Evolutionary conservation across 2,113 vertebrate species (phyloP).

Genomic region (Condylura cristata): DNA sequence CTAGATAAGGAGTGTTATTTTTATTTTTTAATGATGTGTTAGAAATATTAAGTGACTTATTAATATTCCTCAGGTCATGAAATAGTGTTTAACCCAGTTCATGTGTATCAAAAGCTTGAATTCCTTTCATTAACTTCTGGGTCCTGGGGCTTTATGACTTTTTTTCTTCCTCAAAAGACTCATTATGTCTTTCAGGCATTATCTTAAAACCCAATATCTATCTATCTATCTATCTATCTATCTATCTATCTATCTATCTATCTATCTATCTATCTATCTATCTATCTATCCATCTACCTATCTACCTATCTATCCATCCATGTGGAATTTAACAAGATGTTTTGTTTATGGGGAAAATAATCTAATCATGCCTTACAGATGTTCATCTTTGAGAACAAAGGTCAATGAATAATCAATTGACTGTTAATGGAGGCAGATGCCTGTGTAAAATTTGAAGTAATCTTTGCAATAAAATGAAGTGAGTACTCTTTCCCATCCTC

Average conservation of each 20-base stretch:
- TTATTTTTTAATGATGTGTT: neutral
- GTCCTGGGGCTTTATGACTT: neutral
- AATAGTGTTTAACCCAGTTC: neutral
- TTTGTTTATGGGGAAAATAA: constrained; percentile 53
- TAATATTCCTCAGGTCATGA: neutral
- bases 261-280: neutral
- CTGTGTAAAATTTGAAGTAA: constrained; percentile 51
- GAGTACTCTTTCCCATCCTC: neutral
- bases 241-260: neutral
- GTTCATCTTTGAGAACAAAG: constrained; percentile 60
- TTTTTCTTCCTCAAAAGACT: neutral
- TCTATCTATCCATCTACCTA: too few species aligned
- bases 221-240: neutral
- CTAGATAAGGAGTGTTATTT: neutral
- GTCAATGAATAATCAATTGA: constrained; percentile 33
- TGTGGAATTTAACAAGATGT: constrained; percentile 38
- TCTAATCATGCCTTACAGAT: constrained; percentile 18
- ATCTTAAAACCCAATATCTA: constrained; percentile 19
- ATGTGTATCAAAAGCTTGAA: neutral
- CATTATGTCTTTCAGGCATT: neutral
- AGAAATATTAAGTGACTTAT: neutral
- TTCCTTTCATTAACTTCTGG: neutral
- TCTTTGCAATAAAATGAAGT: neutral
- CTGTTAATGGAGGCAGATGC: constrained; percentile 59
- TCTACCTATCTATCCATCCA: neutral